Conservation (phyloP, 2,113 vertebrate species). For the Gavia stellata region DNA sequence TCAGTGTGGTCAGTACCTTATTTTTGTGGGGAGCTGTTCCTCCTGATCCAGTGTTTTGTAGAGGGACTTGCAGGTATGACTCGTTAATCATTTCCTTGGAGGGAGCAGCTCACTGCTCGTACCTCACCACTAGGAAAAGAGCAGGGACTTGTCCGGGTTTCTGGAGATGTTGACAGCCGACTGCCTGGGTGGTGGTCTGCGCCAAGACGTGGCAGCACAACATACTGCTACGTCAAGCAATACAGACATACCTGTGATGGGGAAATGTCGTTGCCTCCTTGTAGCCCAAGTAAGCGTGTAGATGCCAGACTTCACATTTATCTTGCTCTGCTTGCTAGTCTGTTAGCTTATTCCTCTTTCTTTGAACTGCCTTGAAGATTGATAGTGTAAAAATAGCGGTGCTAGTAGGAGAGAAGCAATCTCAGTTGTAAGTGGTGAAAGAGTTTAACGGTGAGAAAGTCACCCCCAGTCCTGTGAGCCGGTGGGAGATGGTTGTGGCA, state of each 20-base stretch:
- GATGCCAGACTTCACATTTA: not conserved
- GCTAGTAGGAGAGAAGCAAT: not conserved
- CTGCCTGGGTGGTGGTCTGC: not conserved
- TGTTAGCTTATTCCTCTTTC: not conserved
- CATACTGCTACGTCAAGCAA: not conserved
- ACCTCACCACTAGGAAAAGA: not conserved
- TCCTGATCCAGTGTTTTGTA: not conserved
- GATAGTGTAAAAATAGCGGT: not conserved
- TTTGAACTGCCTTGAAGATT: not conserved
- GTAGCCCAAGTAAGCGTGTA: not conserved
- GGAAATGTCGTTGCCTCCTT: not conserved
- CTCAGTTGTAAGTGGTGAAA: not conserved
- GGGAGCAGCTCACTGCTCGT: not conserved
- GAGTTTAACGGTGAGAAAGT: not conserved
- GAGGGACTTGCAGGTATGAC: not conserved
- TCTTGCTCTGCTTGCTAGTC: not conserved
- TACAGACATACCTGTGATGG: not conserved
- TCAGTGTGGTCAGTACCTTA: not conserved
- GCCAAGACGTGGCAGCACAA: fast-evolving
- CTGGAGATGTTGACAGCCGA: not conserved
- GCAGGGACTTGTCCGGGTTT: not conserved
- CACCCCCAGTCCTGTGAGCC: not conserved
- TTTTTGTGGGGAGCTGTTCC: not conserved
- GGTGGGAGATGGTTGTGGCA: not conserved
- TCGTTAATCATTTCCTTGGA: not conserved